Evolutionary conservation across 2,797 vertebrate genomes (phyloP).

Genomic region (Eutrigla gurnardus): DNA sequence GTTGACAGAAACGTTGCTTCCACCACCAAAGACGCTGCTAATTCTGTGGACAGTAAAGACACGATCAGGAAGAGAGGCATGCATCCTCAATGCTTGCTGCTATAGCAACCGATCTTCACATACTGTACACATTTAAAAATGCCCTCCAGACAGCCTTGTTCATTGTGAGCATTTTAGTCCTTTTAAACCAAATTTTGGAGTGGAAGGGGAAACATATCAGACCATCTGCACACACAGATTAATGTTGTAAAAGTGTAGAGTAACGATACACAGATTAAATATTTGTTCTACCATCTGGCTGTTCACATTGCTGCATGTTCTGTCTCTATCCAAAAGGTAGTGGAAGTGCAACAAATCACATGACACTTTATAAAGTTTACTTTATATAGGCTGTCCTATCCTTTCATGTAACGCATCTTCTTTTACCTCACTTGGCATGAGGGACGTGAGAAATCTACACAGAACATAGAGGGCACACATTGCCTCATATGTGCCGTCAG

Average conservation of each 20-base stretch:
- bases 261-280: neutral
- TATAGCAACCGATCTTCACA: neutral
- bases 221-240: neutral
- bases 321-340: neutral
- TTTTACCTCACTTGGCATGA: neutral
- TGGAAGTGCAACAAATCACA: neutral
- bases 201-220: neutral
- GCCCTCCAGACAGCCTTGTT: neutral
- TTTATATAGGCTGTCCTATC: neutral
- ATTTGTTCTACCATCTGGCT: neutral
- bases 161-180: neutral
- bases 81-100: neutral
- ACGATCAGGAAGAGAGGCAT: neutral
- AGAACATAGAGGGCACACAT: neutral
- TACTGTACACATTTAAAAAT: neutral
- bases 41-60: neutral
- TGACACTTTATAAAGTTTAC: neutral
- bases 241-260: neutral
- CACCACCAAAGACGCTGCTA: neutral
- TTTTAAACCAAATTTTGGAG: neutral
- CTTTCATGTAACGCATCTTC: neutral
- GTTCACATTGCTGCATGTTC: neutral
- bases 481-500: neutral
- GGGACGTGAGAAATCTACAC: neutral
- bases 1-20: slow-evolving; percentile 19